These are phyloP conservation scores for Zophobas atratus DNA, from an alignment of 1,140 invertebrate genomes.

Conservation along the genomic window DNA sequence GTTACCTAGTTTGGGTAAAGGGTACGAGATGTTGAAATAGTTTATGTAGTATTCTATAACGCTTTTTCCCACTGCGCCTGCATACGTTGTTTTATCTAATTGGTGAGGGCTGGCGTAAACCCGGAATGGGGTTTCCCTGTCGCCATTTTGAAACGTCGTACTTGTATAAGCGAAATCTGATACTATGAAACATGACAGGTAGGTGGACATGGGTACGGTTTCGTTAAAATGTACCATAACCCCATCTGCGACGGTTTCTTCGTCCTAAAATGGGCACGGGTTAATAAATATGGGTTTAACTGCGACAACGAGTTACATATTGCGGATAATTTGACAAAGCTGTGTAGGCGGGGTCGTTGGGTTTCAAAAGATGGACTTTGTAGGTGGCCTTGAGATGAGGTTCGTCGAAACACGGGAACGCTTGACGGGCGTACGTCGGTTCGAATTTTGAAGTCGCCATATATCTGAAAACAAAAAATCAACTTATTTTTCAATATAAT, in stretches of 20 bases:
- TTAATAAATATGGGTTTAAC: too few species aligned
- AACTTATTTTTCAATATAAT: too few species aligned
- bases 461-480: conserved; percentile 70
- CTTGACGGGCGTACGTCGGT: conserved; percentile 91
- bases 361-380: conserved; percentile 82
- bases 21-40: conserved; percentile 90
- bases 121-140: conserved; percentile 74
- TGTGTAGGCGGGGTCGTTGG: conserved; percentile 73
- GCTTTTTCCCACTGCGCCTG: conserved; percentile 82
- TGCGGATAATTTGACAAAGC: conserved; percentile 88
- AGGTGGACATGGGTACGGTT: conserved; percentile 93
- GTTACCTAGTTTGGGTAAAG: conserved; percentile 87
- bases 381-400: conserved; percentile 94
- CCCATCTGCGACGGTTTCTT: conserved; percentile 57
- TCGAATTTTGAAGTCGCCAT: conserved; percentile 95
- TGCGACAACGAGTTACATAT: conserved; percentile 60
- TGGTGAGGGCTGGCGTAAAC: conserved; percentile 83
- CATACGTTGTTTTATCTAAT: conserved; percentile 85
- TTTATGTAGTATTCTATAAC: conserved; percentile 90
- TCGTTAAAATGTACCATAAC: conserved; percentile 79
- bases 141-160: conserved; percentile 71
- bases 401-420: conserved; percentile 97
- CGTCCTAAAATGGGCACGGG: conserved; percentile 43
- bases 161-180: conserved; percentile 84
- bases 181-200: conserved; percentile 91